phyloP scores from a whole-genome alignment of 2,888 invertebrate species.

The Zelleria hepariella region DNA sequence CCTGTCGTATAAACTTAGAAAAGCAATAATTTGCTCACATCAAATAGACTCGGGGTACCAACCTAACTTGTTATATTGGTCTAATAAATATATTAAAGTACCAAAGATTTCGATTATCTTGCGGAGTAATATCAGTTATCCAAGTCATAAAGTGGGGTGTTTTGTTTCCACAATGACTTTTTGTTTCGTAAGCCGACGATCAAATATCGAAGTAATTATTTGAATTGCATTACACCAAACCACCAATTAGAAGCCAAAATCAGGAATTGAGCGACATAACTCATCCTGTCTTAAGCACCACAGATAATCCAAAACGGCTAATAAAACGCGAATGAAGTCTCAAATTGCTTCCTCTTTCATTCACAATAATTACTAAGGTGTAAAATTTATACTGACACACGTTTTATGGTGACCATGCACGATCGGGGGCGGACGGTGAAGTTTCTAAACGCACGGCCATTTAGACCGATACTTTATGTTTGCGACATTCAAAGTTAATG shows the following conservation, averaged over 20 bases:
- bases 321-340: constrained; percentile 47
- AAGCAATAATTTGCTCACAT: constrained; percentile 19
- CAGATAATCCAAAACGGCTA: constrained; percentile 47
- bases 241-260: not conserved
- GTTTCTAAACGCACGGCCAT: constrained; percentile 23
- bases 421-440: constrained; percentile 15
- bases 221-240: not conserved
- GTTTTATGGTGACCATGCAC: constrained; percentile 35
- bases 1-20: constrained; percentile 36
- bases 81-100: constrained; percentile 2
- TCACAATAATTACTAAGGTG: constrained; percentile 49
- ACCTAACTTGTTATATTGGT: not conserved
- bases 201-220: not conserved
- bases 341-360: constrained; percentile 51
- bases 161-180: not conserved
- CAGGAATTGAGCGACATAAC: not conserved
- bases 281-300: constrained; percentile 35
- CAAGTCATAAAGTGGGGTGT: not conserved
- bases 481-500: constrained; percentile 54
- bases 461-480: constrained; percentile 47
- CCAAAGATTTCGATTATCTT: constrained; percentile 2
- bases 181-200: not conserved
- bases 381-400: constrained; percentile 56
- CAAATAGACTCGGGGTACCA: constrained; percentile 18
- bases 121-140: not conserved